These are phyloP conservation scores for Heterodera carotae DNA, from an alignment of 1,140 invertebrate species.

Conservation along the genomic window DNA sequence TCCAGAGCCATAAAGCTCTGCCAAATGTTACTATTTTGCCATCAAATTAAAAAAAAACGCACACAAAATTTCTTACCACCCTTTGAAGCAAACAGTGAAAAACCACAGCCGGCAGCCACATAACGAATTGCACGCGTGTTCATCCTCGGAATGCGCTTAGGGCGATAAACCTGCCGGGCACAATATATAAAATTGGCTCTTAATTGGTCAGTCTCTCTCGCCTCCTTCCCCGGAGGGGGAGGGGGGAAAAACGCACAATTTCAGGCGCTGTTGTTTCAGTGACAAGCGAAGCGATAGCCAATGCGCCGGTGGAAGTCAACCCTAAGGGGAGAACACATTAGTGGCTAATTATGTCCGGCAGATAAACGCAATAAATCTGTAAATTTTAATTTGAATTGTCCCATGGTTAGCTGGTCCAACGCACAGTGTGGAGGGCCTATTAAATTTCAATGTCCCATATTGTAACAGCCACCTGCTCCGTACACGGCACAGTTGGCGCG, in stretches of 20 bases:
- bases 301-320: constrained; percentile 17
- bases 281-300: constrained; percentile 17
- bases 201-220: too few relatives aligned
- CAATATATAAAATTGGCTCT: too few relatives aligned
- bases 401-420: too few relatives aligned
- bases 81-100: constrained; percentile 61
- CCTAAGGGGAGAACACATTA: constrained; percentile 3
- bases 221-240: background rate
- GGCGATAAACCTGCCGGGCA: constrained; percentile 45
- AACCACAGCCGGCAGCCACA: constrained; percentile 60
- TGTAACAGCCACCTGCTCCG: constrained; percentile 26
- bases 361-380: constrained; percentile 3
- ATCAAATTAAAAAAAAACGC: background rate
- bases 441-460: too few relatives aligned
- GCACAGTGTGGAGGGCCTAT: too few relatives aligned
- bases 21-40: background rate
- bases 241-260: constrained; percentile 19
- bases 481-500: constrained; percentile 28
- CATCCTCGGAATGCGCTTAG: constrained; percentile 44
- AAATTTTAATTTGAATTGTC: too few relatives aligned
- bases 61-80: constrained; percentile 17
- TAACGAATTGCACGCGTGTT: constrained; percentile 53
- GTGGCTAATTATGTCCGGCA: constrained; percentile 12
- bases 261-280: background rate
- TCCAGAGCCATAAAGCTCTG: constrained; percentile 56